Evolutionary conservation across 2,888 invertebrate species (phyloP).

Genomic region (Orthosia incerta): DNA sequence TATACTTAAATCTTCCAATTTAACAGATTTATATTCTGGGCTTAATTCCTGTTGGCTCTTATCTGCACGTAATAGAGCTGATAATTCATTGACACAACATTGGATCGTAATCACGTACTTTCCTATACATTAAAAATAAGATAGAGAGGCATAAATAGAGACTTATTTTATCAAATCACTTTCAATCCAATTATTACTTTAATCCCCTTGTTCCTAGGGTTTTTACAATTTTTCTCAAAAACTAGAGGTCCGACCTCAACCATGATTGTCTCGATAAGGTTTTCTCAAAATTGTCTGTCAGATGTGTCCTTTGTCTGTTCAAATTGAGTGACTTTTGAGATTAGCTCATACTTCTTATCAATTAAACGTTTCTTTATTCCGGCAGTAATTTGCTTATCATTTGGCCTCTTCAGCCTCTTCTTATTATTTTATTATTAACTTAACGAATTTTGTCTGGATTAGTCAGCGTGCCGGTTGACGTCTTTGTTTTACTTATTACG

Average conservation of each 20-base stretch:
- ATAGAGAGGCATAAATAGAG: slow-evolving; percentile 36
- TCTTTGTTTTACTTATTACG: slow-evolving; percentile 1
- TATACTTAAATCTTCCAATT: slow-evolving; percentile 17
- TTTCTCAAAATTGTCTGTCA: slow-evolving; percentile 40
- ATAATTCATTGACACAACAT: slow-evolving; percentile 20
- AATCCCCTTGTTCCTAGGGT: slow-evolving; percentile 66
- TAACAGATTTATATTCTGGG: background rate
- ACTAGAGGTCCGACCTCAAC: background rate
- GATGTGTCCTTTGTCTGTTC: background rate
- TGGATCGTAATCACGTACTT: slow-evolving; percentile 34
- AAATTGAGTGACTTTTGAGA: background rate
- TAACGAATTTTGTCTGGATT: background rate
- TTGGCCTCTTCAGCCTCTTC: slow-evolving; percentile 16
- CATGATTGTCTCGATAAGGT: slow-evolving; percentile 40
- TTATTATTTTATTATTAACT: slow-evolving; percentile 19
- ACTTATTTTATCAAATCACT: slow-evolving; percentile 46
- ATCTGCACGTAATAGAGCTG: slow-evolving; percentile 11
- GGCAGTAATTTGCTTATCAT: slow-evolving; percentile 28
- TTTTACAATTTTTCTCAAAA: slow-evolving; percentile 46
- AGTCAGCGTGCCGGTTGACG: background rate
- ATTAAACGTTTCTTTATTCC: slow-evolving; percentile 38
- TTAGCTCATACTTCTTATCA: slow-evolving; percentile 26
- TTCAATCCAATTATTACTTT: slow-evolving; percentile 26
- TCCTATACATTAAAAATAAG: slow-evolving; percentile 10
- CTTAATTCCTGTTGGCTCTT: slow-evolving; percentile 20